A percentile compares a stretch with the other conserved stretches of the same genome.
Evolutionary conservation across 2,888 invertebrate species (phyloP).

Genomic region (Cataglyphis cursor): DNA sequence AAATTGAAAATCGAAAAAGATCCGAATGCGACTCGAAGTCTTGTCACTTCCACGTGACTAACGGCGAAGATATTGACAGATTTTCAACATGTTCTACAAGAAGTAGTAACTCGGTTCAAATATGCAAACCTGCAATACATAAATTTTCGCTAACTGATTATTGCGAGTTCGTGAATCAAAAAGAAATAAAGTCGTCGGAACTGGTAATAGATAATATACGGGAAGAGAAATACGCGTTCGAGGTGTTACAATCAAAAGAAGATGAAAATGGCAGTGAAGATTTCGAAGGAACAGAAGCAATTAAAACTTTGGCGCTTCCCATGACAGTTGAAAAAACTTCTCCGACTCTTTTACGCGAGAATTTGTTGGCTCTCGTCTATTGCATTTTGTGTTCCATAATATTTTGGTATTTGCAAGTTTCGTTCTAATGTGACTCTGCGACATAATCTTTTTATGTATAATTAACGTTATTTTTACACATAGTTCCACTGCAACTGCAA

Average conservation of each 20-base stretch:
- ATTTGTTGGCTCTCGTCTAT: slow-evolving; percentile 73
- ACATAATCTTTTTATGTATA: not conserved
- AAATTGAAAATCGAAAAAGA: not conserved
- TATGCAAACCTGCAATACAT: not conserved
- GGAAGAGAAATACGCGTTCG: not conserved
- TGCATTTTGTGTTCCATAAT: slow-evolving; percentile 75
- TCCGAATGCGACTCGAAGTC: not conserved
- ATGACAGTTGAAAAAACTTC: not conserved
- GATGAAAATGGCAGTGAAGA: not conserved
- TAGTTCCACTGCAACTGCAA: not conserved
- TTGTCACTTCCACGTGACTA: not conserved
- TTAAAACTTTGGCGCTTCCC: slow-evolving; percentile 9
- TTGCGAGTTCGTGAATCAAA: not conserved
- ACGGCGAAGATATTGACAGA: not conserved
- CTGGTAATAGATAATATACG: slow-evolving; percentile 23
- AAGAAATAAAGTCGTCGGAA: slow-evolving; percentile 19
- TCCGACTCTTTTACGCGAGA: slow-evolving; percentile 65
- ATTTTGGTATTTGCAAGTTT: slow-evolving; percentile 78
- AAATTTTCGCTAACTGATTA: not conserved
- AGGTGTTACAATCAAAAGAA: not conserved
- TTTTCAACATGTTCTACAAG: slow-evolving; percentile 6
- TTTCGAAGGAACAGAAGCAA: not conserved
- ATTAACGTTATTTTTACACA: slow-evolving; percentile 13
- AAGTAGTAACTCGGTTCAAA: not conserved
- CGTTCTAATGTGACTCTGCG: slow-evolving; percentile 73